phyloP scores from a whole-genome alignment of 2,888 invertebrate species.

The Drosophila ustulata region DNA sequence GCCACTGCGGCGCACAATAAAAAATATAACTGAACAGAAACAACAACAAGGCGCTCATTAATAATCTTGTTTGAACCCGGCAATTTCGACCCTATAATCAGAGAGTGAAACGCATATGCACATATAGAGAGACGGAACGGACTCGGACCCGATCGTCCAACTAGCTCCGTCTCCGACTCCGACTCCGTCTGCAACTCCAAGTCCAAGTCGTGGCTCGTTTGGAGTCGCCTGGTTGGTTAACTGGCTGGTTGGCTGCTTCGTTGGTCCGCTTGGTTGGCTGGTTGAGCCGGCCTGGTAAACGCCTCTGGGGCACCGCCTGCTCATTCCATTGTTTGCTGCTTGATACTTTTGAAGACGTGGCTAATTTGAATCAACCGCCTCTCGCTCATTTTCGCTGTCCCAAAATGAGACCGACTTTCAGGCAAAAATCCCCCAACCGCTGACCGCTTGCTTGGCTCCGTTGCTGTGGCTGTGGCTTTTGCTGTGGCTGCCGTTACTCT shows the following conservation, averaged over 20 bases:
- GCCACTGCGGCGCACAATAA: constrained; percentile 35
- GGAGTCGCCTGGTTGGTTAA: constrained; percentile 61
- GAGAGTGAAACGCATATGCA: constrained; percentile 79
- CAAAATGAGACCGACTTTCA: constrained; percentile 68
- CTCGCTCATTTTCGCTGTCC: constrained; percentile 81
- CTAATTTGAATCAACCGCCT: constrained; percentile 81
- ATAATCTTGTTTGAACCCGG: constrained; percentile 80
- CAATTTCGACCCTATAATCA: constrained; percentile 81
- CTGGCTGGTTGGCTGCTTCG: constrained; percentile 52
- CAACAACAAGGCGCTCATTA: constrained; percentile 70
- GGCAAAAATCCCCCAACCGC: constrained; percentile 31
- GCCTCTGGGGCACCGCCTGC: constrained; percentile 76
- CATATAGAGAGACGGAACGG: constrained; percentile 62
- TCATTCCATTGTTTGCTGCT: constrained; percentile 79
- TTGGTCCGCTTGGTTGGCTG: constrained; percentile 20
- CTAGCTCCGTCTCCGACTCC: constrained; percentile 3
- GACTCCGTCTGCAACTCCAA: too few species aligned
- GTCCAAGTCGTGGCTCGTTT: constrained; percentile 18
- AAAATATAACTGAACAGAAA: neutral
- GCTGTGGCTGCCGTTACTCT: constrained; percentile 12
- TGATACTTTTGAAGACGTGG: constrained; percentile 78
- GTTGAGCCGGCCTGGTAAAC: constrained; percentile 67
- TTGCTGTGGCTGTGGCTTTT: constrained; percentile 6
- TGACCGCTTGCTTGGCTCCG: neutral
- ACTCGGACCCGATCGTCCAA: constrained; percentile 42